These are phyloP conservation scores for Emydocephalus ijimae DNA, from an alignment of 2,113 vertebrate genomes.

Conservation along the genomic window DNA sequence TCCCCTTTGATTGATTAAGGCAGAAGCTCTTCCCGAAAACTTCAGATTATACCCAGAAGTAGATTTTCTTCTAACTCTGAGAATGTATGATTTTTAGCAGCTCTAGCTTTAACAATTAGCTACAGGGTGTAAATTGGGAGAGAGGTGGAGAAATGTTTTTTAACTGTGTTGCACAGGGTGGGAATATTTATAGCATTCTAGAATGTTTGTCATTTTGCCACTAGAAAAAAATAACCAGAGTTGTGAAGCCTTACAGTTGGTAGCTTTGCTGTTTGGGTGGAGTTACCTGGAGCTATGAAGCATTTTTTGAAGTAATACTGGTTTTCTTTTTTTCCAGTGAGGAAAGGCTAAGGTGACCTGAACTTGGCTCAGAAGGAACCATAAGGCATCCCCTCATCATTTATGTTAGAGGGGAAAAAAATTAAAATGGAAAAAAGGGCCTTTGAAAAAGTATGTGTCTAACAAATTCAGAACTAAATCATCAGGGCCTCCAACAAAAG, in stretches of 20 bases:
- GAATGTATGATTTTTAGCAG: background rate
- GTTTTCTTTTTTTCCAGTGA: background rate
- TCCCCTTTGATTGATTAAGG: background rate
- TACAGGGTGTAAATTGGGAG: background rate
- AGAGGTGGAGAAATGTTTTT: background rate
- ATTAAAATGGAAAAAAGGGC: background rate
- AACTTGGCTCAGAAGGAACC: background rate
- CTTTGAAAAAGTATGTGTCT: background rate
- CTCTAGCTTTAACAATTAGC: background rate
- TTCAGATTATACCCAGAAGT: background rate
- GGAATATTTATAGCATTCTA: background rate
- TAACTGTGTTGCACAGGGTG: background rate
- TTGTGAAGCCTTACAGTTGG: background rate
- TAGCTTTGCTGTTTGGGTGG: background rate
- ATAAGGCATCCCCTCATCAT: background rate
- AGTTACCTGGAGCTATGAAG: background rate
- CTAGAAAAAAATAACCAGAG: background rate
- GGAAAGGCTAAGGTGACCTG: background rate
- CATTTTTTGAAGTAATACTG: background rate
- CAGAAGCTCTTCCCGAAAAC: background rate
- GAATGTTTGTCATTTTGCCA: background rate
- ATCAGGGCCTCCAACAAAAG: background rate
- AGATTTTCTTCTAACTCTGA: background rate
- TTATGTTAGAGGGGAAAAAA: background rate
- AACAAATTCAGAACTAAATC: background rate